Evolutionary conservation across 2,888 invertebrate species (phyloP), one percentile per base, ranked within the genome.

Genomic region (Ellobium chinense): DNA sequence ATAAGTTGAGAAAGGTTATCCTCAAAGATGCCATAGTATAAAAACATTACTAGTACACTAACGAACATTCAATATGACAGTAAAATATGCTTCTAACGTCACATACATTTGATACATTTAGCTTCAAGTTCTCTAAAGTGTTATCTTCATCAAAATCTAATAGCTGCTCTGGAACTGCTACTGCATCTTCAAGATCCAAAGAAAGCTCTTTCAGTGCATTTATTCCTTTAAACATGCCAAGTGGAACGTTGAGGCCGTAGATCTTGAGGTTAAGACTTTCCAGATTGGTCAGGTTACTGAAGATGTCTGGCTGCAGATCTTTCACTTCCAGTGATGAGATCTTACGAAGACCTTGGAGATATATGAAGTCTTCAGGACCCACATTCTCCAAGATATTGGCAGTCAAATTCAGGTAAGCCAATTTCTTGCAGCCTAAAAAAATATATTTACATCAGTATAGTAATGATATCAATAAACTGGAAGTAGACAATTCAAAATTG

Each of bases 51-150:
- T n/a, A n/a, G n/a, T n/a, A n/a, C n/a, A n/a, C n/a, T n/a, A n/a
- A n/a, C n/a, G n/a, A n/a, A n/a, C n/a, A n/a, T n/a, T n/a, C n/a
- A n/a, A n/a, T n/a, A n/a, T n/a, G n/a, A n/a, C n/a, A n/a, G n/a
- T n/a, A n/a, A n/a, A n/a, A n/a, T n/a, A n/a, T n/a, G n/a, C n/a
- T n/a, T n/a, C n/a, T n/a, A n/a, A n/a, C n/a, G n/a, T n/a, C n/a
- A 75, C 65, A 27, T 65, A 65, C 75, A 5, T 46, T 63, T 21
- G 75, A 37, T 39, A 54, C 56, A 27, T 56, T 56, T 14, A 66
- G 39, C 24, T 2, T 56, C 56, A 76, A 36, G n/a, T 34, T 21
- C 14, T 34, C 54, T n/a, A 76, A 24, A 36, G 21, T 18, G 34
- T 56, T 76, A 29, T n/a, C 46, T 5, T 24, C 21, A n/a, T 24